Percentiles rank a stretch among this genome's conserved stretches.
Evolutionary conservation across 2,797 vertebrate genomes (phyloP).

Genomic region (Phrynocephalus guinanensis): DNA sequence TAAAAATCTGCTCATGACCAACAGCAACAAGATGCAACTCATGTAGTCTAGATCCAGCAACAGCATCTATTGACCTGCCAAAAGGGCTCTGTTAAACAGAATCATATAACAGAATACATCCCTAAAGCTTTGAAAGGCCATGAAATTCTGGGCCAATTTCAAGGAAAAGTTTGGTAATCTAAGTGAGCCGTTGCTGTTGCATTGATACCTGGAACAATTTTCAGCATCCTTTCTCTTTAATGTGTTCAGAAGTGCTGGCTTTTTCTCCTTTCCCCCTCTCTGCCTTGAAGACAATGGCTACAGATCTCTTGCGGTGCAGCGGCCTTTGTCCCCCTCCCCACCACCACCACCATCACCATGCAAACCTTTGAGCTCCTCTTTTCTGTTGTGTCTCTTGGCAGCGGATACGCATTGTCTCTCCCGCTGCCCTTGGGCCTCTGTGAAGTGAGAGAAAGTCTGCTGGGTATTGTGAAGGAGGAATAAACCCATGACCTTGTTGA

Average conservation of each 20-base stretch:
- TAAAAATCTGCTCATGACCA: too few relatives aligned
- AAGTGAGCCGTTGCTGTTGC: not conserved
- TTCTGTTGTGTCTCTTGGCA: slow-evolving; percentile 9
- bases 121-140: not conserved
- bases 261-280: not conserved
- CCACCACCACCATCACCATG: not conserved
- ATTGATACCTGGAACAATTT: not conserved
- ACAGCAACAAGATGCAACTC: too few relatives aligned
- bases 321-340: not conserved
- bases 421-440: not conserved
- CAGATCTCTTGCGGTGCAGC: not conserved
- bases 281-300: not conserved
- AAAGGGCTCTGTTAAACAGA: too few relatives aligned
- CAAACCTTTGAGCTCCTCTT: not conserved
- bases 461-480: slow-evolving; percentile 34
- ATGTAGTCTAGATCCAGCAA: too few relatives aligned
- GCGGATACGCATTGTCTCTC: not conserved
- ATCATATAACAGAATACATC: not conserved
- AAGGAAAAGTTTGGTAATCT: not conserved
- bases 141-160: not conserved
- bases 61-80: too few relatives aligned
- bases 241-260: not conserved
- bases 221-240: not conserved
- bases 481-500: slow-evolving; percentile 52
- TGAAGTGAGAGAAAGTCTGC: slow-evolving; percentile 17